Base-by-base conservation (phyloP, 1,140 invertebrate genomes). In the Drosophila subobscura region DNA sequence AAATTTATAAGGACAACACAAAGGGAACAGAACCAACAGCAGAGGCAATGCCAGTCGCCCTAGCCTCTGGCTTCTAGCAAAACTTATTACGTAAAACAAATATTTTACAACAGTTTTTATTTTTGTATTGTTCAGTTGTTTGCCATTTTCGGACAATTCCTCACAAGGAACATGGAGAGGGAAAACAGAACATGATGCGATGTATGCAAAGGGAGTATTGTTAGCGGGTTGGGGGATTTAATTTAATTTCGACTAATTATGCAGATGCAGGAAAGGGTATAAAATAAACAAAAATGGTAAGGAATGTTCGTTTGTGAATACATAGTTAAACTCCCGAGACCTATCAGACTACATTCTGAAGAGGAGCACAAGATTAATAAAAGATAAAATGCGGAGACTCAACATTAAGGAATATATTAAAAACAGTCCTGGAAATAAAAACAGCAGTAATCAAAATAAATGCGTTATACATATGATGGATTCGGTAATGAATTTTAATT, bases 71-170 rank as follows among this genome's bases (percentile, higher is more conserved):
- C 64, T 74, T 68, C 76, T 64, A 50, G 60, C 52, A 81, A 85
- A 88, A 88, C 83, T 74, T 85, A 77, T 86, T 85, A 86, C 60
- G 68, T 63, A 86, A 85, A 77, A 49, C 81, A 85, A 85, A 85
- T 85, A 80, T 85, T 85, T 72, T 71, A 86, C 77, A 66, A 74
- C 64, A 73, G 86, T 80, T 85, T 77, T 44, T 52, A 55, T 72
- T 37, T 77, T 77, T 76, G n/a, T 20, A 77, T 73, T 80, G 59
- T 67, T 54, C 40, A 52, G 51, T 54, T 49, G 16, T 58, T 63
- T 60, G 22, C 42, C 63, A 63, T 45, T 27, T 51, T 47, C 64
- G 46, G 63, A 53, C 72, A 37, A 23, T 14, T 14, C 27, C 29
- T 40, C 16, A 41, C 29, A 12, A 54, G 54, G 8, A 25, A 42